Base-by-base conservation (phyloP, 2,797 vertebrate genomes). In the Pseudochirops cupreus region DNA sequence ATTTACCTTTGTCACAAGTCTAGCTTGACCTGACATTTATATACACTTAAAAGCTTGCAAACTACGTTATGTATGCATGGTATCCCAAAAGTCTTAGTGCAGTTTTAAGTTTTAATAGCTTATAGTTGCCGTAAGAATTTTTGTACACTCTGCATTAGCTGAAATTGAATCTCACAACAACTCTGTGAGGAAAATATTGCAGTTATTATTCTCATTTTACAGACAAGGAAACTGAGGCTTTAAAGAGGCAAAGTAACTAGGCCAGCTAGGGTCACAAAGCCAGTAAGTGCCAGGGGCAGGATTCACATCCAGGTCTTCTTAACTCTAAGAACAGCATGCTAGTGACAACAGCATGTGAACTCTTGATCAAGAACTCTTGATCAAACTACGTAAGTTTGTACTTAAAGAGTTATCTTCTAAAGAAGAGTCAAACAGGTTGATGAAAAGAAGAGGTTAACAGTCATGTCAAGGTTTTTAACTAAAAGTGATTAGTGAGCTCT, bases 341-440 rank as follows among this genome's bases (percentile, higher is more conserved):
- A 67, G 62, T 16, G 16, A 39, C n/a, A 74, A 74, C n/a, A 74
- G 18, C 21, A 82, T 82, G 18, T 39, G 46, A 46, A 82, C 67
- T 67, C 62, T 39, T 74, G 14, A n/a, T 74, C 33, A 46, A 46
- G 46, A 46, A 46, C 46, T 46, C 46, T 46, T 46, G 46, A 46
- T 46, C 46, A 39, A n/a, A 74, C 93, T 93, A 55, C 1, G 9
- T 74, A 74, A 18, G 67, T 90, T 74, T 74, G 9, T 16, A 95
- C 62, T 93, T 62, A 92, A 95, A 74, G 57, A 94, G 56, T 87
- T 74, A 93, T 56, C 93, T 92, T 91, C 92, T 90, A 95, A 39
- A 94, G 94, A 46, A 92, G 11, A 62, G 74, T 3, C 58, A 56
- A 93, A 33, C 52, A 28, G 94, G 3, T 56, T 91, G 91, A 5